These are phyloP conservation scores for Micronycteris hirsuta DNA, from an alignment of 2,113 vertebrate species.

Conservation along the genomic window DNA sequence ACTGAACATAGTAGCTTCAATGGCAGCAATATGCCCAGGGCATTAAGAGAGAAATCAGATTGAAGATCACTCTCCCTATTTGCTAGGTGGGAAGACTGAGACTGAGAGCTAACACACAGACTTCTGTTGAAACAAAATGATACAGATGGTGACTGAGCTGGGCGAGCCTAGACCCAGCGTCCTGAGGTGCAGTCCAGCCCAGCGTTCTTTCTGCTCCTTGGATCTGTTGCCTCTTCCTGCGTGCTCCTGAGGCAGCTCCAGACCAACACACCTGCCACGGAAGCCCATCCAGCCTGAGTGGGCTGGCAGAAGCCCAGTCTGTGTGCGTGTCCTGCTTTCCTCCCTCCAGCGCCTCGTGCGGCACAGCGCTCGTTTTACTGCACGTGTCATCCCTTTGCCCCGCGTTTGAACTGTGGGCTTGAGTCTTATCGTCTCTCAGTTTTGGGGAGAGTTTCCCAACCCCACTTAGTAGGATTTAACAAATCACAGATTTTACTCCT, in stretches of 20 bases:
- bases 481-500: neutral
- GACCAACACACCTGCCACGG: neutral
- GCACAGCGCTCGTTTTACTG: neutral
- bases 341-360: accelerated
- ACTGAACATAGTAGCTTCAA: accelerated
- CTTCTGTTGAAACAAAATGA: neutral
- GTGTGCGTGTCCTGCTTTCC: neutral
- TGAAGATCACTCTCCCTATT: neutral
- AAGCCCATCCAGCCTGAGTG: neutral
- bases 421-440: neutral
- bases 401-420: neutral
- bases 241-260: neutral
- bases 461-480: neutral
- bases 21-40: neutral
- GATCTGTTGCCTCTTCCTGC: neutral
- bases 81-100: neutral
- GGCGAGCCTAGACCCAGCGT: neutral
- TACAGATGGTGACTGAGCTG: neutral
- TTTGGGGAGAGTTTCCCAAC: neutral
- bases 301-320: neutral
- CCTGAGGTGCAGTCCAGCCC: neutral
- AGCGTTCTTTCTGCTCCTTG: neutral
- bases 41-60: neutral
- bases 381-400: neutral
- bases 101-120: neutral